Evolutionary conservation across 2,888 invertebrate species (phyloP).

Genomic region (Meloe dianella): DNA sequence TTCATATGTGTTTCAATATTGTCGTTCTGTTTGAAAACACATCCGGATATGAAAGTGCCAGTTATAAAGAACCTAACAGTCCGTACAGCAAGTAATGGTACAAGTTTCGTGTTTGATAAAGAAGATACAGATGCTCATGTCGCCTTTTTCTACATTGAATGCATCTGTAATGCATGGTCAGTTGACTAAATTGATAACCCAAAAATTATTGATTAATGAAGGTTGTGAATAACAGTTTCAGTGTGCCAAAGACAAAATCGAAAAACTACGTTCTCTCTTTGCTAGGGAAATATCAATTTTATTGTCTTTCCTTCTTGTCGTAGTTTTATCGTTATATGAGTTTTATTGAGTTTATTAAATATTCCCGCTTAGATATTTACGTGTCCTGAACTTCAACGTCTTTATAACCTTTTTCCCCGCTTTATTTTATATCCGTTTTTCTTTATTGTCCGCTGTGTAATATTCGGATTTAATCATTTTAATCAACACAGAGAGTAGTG

Average conservation of each 20-base stretch:
- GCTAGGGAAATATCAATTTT: not conserved
- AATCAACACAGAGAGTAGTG: not conserved
- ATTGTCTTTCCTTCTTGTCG: not conserved
- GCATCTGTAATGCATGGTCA: constrained; percentile 97
- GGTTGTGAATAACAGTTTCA: not conserved
- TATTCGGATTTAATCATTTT: not conserved
- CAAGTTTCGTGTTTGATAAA: constrained; percentile 86
- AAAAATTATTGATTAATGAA: not conserved
- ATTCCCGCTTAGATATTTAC: not conserved
- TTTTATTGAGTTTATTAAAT: not conserved
- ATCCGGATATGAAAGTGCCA: constrained; percentile 96
- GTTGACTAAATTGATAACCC: not conserved
- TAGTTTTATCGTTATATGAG: not conserved
- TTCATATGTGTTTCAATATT: constrained; percentile 99
- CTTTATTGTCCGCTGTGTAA: not conserved
- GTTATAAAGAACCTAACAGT: constrained; percentile 82
- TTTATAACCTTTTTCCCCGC: not conserved
- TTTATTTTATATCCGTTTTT: constrained; percentile 3
- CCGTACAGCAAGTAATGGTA: constrained; percentile 74
- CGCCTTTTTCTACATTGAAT: constrained; percentile 98
- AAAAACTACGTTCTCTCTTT: not conserved
- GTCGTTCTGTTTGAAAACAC: constrained; percentile 99
- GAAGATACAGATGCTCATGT: constrained; percentile 94
- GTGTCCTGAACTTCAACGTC: not conserved
- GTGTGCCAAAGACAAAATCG: not conserved